Base-by-base conservation (phyloP, 2,888 invertebrate species). In the Tetragonula carbonaria region DNA sequence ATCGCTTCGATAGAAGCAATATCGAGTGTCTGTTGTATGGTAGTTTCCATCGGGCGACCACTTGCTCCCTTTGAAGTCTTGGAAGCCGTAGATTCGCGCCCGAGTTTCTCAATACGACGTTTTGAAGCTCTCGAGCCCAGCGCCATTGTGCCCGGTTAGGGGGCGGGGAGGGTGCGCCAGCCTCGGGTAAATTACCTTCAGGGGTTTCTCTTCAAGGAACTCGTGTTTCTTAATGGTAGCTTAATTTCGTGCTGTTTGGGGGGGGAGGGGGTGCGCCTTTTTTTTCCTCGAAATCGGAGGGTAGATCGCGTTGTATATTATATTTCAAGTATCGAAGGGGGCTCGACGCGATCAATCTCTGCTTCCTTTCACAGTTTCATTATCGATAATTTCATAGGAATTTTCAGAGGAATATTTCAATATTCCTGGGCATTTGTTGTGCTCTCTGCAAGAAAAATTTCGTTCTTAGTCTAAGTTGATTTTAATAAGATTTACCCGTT, bases 51-150 rank as follows among this genome's bases (percentile, higher is more conserved):
- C 71, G 50, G 66, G 18, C 50, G 28, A 63, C 68, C 78, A 72
- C 65, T 78, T 70, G 66, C 70, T 68, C 74, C 70, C 70, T 65
- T 84, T 80, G 76, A 77, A 75, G 79, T 79, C 80, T 74, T 66
- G 75, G 87, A 87, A 87, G 87, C 87, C 87, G 78, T 87, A 88
- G 80, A 80, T 82, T 76, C 73, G 38, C 84, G 73, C 67, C 62
- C 73, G 66, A 87, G 80, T 82, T 53, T 83, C 79, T 80, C 80
- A 79, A 71, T 79, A 73, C 86, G 59, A 78, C 71, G 78, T 79
- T 83, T 76, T 68, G 71, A 76, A 75, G 70, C 80, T 78, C 81
- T 74, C 63, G 53, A 63, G 14, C 38, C 11, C 21, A 38, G 63
- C 59, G 70, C 80, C 72, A 70, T 75, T 85, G 75, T 78, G 66